Percentiles rank a stretch among this genome's conserved stretches.
Conservation (phyloP, 2,113 vertebrate species). For the Aegypius monachus region DNA sequence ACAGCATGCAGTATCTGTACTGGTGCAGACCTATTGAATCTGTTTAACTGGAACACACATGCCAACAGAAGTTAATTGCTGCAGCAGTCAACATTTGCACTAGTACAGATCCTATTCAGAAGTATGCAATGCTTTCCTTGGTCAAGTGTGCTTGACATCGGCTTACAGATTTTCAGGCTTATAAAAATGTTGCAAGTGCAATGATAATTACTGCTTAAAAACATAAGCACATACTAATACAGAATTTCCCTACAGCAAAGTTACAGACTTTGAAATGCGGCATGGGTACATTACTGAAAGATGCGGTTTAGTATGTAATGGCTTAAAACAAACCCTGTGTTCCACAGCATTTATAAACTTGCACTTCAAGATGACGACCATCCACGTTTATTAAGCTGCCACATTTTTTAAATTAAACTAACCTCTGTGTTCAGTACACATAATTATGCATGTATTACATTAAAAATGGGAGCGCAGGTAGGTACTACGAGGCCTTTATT, state of each 20-base stretch:
- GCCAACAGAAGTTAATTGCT: neutral
- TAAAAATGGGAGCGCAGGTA: neutral
- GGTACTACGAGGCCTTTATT: neutral
- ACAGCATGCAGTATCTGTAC: conserved; percentile 68
- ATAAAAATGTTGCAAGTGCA: neutral
- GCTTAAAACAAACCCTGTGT: neutral
- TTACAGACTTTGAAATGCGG: neutral
- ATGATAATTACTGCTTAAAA: neutral
- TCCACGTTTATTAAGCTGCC: neutral
- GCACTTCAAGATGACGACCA: neutral
- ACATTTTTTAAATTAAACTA: neutral
- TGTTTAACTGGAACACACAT: conserved; percentile 1
- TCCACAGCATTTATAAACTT: neutral
- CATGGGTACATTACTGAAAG: neutral
- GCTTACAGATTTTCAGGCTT: neutral
- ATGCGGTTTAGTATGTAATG: neutral
- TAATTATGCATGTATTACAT: neutral
- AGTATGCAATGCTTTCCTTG: neutral
- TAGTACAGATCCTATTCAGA: neutral
- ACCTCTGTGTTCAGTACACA: neutral
- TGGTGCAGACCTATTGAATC: conserved; percentile 26
- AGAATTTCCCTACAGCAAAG: neutral
- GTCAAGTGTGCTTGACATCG: neutral
- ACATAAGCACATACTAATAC: neutral
- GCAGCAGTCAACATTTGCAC: neutral